phyloP scores from a whole-genome alignment of 2,888 invertebrate genomes.

The Nasonia oneida region DNA sequence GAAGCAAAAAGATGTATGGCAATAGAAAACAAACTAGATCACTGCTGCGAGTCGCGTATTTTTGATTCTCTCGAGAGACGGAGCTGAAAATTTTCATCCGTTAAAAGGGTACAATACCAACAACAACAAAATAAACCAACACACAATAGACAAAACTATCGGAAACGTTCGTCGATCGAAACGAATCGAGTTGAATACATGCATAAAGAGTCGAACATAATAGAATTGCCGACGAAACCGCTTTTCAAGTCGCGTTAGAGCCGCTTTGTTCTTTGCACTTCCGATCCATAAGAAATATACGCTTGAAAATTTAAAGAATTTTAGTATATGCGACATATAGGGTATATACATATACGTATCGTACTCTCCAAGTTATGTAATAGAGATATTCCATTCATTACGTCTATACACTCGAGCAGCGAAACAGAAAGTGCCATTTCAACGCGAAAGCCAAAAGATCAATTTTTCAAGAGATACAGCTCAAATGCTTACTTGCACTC shows the following conservation, averaged over 20 bases:
- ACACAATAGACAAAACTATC: neutral
- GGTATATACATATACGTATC: neutral
- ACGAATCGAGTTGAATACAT: slow-evolving; percentile 11
- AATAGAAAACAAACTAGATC: neutral
- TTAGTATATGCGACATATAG: neutral
- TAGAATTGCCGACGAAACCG: slow-evolving; percentile 21
- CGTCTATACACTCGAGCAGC: slow-evolving; percentile 23
- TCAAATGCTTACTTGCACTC: neutral
- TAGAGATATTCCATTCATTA: slow-evolving; percentile 34
- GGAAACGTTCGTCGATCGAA: neutral
- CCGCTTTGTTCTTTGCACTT: slow-evolving; percentile 59
- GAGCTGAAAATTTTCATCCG: neutral
- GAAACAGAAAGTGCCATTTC: slow-evolving; percentile 38
- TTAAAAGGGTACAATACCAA: neutral
- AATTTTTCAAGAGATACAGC: slow-evolving; percentile 11
- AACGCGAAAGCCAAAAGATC: slow-evolving; percentile 1
- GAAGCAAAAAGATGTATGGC: neutral
- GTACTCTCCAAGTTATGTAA: slow-evolving; percentile 6
- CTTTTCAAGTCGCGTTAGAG: slow-evolving; percentile 50
- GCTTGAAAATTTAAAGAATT: slow-evolving; percentile 49
- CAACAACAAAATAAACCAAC: neutral
- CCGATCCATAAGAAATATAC: slow-evolving; percentile 53
- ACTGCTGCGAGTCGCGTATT: neutral
- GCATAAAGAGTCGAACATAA: slow-evolving; percentile 9
- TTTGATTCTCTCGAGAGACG: neutral